Evolutionary conservation across 2,797 vertebrate species (phyloP), one percentile per base, ranked within the genome.

Genomic region (Nannoperca obscura): DNA sequence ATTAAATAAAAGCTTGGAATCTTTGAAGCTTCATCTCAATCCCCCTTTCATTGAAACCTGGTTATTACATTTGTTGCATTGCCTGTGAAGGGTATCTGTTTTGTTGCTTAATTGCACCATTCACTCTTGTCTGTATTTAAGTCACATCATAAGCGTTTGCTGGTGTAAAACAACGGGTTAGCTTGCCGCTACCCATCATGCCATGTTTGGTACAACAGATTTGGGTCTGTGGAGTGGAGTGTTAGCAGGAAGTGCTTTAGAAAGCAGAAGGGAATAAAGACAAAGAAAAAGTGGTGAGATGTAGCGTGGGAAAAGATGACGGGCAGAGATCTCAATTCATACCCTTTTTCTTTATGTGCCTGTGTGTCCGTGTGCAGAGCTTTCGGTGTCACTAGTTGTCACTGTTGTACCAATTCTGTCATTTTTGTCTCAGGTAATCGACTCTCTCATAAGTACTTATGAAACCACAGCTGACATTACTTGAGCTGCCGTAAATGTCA

Each of bases 371-470:
- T 68, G 40, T 81, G 55, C 74, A 49, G 46, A 12, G 46, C 46
- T 60, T 82, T 78, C 22, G 70, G 13, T 49, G 68, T 78, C 74
- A 67, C 50, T 9, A 59, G 46, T 71, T 57, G 59, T 85, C 63
- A 69, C 73, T 70, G 71, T 70, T 75, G 73, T 54, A 69, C 38
- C 62, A 75, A 40, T 74, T 87, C 71, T 77, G 62, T 73, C 72
- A 75, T 76, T 69, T 74, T 57, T 76, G 20, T 76, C 80, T 80
- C 12, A 67, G 68, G 71, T 76, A 81, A 83, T 58, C 14, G 64
- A 65, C 60, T 69, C 7, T 42, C 53, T 76, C 32, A 53, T 62
- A 72, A 52, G 9, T 24, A 60, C 60, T 82, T 66, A 60, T 34
- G 32, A 79, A 84, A 75, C 42, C 30, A 55, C 63, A n/a, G 46